Percentiles rank a stretch among this genome's conserved stretches.
phyloP scores from a whole-genome alignment of 2,888 invertebrate genomes.

The Cephonodes hylas region DNA sequence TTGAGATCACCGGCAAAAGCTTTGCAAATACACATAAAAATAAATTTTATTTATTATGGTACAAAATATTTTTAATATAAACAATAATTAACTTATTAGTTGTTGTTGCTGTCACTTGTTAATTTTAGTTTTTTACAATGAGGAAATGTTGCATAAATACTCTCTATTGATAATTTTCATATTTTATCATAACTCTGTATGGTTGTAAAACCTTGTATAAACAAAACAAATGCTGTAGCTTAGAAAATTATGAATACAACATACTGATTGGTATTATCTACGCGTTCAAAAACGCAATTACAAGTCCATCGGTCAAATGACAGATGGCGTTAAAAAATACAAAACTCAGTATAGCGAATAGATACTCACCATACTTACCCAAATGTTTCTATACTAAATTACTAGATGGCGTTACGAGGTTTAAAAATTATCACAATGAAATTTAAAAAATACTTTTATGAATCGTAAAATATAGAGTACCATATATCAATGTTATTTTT shows the following conservation, averaged over 20 bases:
- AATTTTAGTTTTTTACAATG: too few relatives aligned
- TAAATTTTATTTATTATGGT: not conserved
- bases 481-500: too few relatives aligned
- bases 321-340: not conserved
- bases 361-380: not conserved
- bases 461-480: too few relatives aligned
- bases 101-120: too few relatives aligned
- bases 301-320: not conserved
- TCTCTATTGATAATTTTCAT: not conserved
- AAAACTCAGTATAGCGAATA: not conserved
- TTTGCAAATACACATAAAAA: constrained; percentile 7
- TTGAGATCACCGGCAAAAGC: constrained; percentile 6
- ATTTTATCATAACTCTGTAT: not conserved
- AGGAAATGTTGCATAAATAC: not conserved
- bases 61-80: not conserved
- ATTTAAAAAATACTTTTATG: too few relatives aligned
- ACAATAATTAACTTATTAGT: too few relatives aligned
- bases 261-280: not conserved
- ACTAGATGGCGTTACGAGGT: not conserved
- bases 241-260: not conserved
- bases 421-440: too few relatives aligned
- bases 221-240: too few relatives aligned
- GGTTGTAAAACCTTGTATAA: not conserved
- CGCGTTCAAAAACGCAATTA: not conserved
- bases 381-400: not conserved